Evolutionary conservation across 2,888 invertebrate genomes (phyloP).

Genomic region (Diarsia dahlii): DNA sequence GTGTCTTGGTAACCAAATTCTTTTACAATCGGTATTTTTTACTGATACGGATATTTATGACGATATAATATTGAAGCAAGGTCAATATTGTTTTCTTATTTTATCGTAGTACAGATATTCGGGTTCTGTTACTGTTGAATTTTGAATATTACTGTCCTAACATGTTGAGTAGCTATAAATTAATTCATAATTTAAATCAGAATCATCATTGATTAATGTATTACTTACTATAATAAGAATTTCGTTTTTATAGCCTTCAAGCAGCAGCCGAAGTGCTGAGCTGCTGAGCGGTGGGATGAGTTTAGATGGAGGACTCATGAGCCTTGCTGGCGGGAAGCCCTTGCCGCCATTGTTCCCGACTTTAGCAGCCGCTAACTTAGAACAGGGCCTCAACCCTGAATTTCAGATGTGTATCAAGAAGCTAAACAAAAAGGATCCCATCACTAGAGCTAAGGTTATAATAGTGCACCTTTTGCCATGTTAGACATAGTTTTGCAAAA

Average conservation of each 20-base stretch:
- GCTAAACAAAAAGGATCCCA: constrained; percentile 97
- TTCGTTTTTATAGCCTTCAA: constrained; percentile 94
- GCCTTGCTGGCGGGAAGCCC: constrained; percentile 66
- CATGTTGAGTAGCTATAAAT: not conserved
- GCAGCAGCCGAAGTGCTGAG: constrained; percentile 97
- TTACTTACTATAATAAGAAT: not conserved
- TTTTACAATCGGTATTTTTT: not conserved
- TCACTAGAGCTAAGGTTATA: constrained; percentile 96
- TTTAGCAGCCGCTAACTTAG: constrained; percentile 87
- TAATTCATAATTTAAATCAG: not conserved
- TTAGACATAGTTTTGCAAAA: not conserved
- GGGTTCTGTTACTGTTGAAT: not conserved
- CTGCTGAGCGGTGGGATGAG: constrained; percentile 90
- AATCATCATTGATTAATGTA: not conserved
- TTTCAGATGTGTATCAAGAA: constrained; percentile 96
- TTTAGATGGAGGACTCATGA: constrained; percentile 66
- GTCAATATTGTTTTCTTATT: constrained; percentile 32
- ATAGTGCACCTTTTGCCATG: not conserved
- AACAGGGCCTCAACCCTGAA: constrained; percentile 93
- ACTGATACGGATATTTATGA: constrained; percentile 4
- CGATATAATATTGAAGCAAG: constrained; percentile 12
- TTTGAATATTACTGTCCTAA: not conserved
- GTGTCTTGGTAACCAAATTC: not conserved
- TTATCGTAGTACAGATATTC: not conserved
- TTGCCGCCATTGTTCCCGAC: constrained; percentile 80